A percentile compares a stretch with the other conserved stretches of the same genome.
Evolutionary conservation across 1,140 invertebrate genomes (phyloP).

Genomic region (Ceratina japonica): DNA sequence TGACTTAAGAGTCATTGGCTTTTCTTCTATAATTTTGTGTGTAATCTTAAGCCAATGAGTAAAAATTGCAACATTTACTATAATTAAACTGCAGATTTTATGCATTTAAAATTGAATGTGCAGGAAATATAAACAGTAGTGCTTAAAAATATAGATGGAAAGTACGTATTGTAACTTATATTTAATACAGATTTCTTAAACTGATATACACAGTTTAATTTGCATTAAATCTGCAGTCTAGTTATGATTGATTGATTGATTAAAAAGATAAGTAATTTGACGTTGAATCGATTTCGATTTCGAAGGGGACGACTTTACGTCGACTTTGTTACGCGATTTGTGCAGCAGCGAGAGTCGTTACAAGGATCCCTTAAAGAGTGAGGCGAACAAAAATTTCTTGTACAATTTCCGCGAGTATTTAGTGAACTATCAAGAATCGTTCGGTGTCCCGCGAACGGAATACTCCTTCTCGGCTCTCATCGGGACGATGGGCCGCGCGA

Average conservation of each 20-base stretch:
- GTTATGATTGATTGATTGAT: too few species aligned
- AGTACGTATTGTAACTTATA: not conserved
- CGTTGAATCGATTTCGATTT: not conserved
- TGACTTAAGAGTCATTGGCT: too few species aligned
- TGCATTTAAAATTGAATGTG: too few species aligned
- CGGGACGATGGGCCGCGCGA: constrained; percentile 69
- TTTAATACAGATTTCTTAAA: not conserved
- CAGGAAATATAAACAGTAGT: too few species aligned
- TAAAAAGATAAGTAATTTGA: not conserved
- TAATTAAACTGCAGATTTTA: too few species aligned
- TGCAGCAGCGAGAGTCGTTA: not conserved
- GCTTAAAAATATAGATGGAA: not conserved
- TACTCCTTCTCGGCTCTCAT: constrained; percentile 71
- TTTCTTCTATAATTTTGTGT: too few species aligned
- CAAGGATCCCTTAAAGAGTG: not conserved
- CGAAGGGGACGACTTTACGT: not conserved
- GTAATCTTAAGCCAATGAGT: too few species aligned
- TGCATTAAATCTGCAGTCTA: too few species aligned
- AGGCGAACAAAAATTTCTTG: constrained; percentile 32
- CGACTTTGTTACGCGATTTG: constrained; percentile 12
- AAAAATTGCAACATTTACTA: too few species aligned
- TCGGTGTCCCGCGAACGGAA: constrained; percentile 65
- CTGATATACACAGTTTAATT: not conserved
- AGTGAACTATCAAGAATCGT: constrained; percentile 70
- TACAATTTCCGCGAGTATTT: constrained; percentile 64